Conservation (phyloP, 2,888 invertebrate species). For the Phyllotreta striolata region DNA sequence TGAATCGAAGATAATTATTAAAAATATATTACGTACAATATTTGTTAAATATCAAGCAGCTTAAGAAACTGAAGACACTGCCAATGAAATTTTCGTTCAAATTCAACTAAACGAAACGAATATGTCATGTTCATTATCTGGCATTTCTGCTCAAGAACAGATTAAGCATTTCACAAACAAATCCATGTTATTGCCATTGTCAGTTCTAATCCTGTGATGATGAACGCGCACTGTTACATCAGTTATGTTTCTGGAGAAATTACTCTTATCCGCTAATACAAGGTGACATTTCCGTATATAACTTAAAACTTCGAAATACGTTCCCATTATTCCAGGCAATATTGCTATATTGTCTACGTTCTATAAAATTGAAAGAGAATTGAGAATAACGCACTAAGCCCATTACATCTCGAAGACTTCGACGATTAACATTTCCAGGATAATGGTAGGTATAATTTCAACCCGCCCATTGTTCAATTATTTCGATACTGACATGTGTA, state of each 20-base stretch:
- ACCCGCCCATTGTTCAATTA: constrained; percentile 40
- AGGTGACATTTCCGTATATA: not conserved
- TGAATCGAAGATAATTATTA: no score
- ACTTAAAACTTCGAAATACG: no score
- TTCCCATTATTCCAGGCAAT: no score
- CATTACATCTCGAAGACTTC: no score
- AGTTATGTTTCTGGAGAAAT: constrained; percentile 28
- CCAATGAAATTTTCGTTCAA: no score
- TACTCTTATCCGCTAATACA: constrained; percentile 9
- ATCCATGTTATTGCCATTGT: constrained; percentile 18
- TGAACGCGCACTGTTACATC: constrained; percentile 8
- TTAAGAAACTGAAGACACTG: no score
- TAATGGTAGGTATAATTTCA: constrained; percentile 29
- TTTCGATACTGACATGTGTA: constrained; percentile 33
- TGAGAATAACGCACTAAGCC: not conserved
- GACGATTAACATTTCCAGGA: not conserved
- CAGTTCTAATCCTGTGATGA: constrained; percentile 16
- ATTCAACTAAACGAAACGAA: no score
- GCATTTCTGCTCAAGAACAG: constrained; percentile 9
- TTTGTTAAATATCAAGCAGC: no score
- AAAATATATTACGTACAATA: no score
- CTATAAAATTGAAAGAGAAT: not conserved
- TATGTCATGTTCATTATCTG: no score
- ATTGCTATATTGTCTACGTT: no score
- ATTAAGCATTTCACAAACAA: constrained; percentile 8